These are phyloP conservation scores for Gordius sp. DNA, from an alignment of 2,888 invertebrate genomes.

Conservation along the genomic window DNA sequence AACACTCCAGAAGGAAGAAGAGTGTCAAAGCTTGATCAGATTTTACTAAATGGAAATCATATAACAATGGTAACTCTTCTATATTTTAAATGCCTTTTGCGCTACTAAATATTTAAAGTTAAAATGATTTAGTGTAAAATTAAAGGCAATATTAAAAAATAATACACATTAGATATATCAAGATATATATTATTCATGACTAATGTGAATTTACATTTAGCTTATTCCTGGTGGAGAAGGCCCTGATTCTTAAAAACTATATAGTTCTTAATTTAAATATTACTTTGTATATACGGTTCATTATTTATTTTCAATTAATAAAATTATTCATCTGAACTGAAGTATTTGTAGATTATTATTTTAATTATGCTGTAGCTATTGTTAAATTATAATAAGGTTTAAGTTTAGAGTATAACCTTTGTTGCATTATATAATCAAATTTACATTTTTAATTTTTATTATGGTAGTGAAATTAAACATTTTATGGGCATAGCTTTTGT, in stretches of 20 bases:
- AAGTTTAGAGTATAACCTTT: no score
- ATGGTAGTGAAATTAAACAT: no score
- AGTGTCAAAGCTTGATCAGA: constrained; percentile 84
- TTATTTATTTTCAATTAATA: no score
- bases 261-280: no score
- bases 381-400: no score
- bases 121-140: constrained; percentile 12
- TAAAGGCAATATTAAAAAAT: background rate
- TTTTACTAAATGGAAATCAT: constrained; percentile 88
- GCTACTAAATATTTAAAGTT: constrained; percentile 4
- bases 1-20: constrained; percentile 79
- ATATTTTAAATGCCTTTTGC: constrained; percentile 1
- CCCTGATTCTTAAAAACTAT: background rate
- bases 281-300: no score
- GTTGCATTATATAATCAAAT: no score
- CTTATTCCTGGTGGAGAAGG: constrained; percentile 9
- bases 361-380: no score
- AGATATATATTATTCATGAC: background rate
- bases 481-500: no score
- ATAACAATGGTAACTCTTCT: constrained; percentile 60
- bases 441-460: no score
- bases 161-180: background rate
- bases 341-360: no score
- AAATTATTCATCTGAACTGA: no score
- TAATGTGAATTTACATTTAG: constrained; percentile 9